Evolutionary conservation across 2,797 vertebrate species (phyloP), one percentile per base, ranked within the genome.

Genomic region (Selene dorsalis): DNA sequence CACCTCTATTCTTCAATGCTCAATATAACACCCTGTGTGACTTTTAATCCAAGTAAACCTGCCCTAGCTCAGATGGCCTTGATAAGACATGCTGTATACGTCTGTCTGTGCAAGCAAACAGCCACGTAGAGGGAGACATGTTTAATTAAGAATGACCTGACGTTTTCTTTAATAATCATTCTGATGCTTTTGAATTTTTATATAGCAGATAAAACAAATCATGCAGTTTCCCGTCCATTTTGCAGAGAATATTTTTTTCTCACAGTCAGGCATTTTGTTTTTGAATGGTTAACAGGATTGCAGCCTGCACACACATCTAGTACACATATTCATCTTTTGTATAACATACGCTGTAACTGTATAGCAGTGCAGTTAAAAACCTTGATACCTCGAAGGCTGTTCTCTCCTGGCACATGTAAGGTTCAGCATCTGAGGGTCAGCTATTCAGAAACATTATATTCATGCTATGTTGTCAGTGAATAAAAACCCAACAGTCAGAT

Each of bases 31-130:
- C 77, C 66, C 84, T 75, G 26, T 84, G 71, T 87, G 89, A 88
- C 87, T 90, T 90, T 83, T 89, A 89, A 91, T 93, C 80, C 70
- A 75, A 86, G 75, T 79, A 75, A 89, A 89, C 82, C 71, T 86
- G 85, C 60, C 66, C 39, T 64, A 48, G 45, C 70, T 75, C 68
- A 16, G 48, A 69, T 48, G 4, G 58, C 67, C 26, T 69, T 45
- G 10, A 59, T 50, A 58, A 64, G 20, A 32, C 50, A 17, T n/a
- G 32, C 22, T 66, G 16, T 32, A 3, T 48, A 45, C 43, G n/a
- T 9, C 6, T 16, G 52, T 39, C 11, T 69, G 35, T 66, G 28
- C 14, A 6, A 20, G 47, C 59, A 26, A 30, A 68, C 1, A 45
- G 30, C 18, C 9, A 39, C 4, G 11, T 12, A 50, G 6, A 53